phyloP scores from a whole-genome alignment of 2,888 invertebrate genomes.

The Gibbula magus region DNA sequence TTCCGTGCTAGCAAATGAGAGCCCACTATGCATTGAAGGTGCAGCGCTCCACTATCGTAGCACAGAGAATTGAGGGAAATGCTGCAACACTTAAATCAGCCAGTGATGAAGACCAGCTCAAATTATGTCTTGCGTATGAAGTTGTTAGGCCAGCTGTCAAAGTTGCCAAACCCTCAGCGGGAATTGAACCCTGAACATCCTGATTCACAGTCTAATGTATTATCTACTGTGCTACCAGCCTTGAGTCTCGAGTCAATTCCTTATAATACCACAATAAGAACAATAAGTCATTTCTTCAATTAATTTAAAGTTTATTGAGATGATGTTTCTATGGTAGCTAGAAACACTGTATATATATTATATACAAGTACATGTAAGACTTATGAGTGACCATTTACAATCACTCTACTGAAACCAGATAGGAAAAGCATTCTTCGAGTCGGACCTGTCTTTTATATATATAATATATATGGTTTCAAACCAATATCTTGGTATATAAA shows the following conservation, averaged over 20 bases:
- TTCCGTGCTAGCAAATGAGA: too few species aligned
- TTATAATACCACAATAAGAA: neutral
- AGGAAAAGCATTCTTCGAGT: neutral
- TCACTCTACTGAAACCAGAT: neutral
- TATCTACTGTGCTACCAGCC: neutral
- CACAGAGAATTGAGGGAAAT: too few species aligned
- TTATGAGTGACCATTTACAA: neutral
- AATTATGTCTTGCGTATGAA: too few species aligned
- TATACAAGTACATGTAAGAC: constrained; percentile 22
- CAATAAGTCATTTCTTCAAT: neutral
- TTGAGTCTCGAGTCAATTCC: neutral
- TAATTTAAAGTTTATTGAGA: constrained; percentile 27
- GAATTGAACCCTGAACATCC: too few species aligned
- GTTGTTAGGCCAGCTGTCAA: too few species aligned
- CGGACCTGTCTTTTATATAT: constrained; percentile 7
- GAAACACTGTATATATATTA: constrained; percentile 27
- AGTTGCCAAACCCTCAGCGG: too few species aligned
- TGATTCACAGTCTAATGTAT: too few species aligned
- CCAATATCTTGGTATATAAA: neutral
- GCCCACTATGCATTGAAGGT: too few species aligned
- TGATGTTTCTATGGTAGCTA: constrained; percentile 10
- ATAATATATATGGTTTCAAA: constrained; percentile 1
- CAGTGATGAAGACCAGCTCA: too few species aligned
- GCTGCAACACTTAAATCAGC: too few species aligned
- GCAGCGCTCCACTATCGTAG: too few species aligned